Base-by-base conservation (phyloP, 2,797 vertebrate genomes). In the Peromyscus eremicus region DNA sequence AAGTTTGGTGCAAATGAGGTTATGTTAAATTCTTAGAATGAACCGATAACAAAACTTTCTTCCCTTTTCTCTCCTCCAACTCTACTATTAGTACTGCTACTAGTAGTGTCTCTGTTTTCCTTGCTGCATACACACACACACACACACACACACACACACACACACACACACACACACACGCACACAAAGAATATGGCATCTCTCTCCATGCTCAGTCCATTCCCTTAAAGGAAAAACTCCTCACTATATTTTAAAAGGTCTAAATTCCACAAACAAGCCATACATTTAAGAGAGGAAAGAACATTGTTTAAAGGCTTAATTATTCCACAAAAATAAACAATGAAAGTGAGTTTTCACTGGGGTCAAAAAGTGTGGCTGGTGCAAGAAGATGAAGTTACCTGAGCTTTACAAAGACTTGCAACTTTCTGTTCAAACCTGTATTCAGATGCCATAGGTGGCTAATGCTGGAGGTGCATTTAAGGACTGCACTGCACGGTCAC, bases 161-260 rank as follows among this genome's bases (percentile, higher is more conserved):
- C 49, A 52, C 12, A 52, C 49, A 52, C 49, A 52, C 49, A 52
- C 49, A 46, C 43, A 46, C 46, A 52, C 11, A 52, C 1, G n/a
- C n/a, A n/a, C n/a, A n/a, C n/a, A 12, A 12, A 49, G 49, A 70
- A 93, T 60, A 81, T 93, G 87, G 10, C 19, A 43, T 71, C 23
- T 57, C 40, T 88, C 8, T 70, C 70, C 25, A 49, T 84, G 10
- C n/a, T 32, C 13, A 62, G 27, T 21, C 29, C 16, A 60, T 62
- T 88, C 12, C 34, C 29, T 27, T 57, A 79, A 93, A 89, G 34
- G 73, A 23, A 89, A 71, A 34, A 52, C 64, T 89, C 23, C 5
- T 86, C 66, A 55, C 75, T 80, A 64, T 64, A 70, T 84, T 93
- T 94, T 60, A 52, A 70, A 90, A 82, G 12, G 10, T 62, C 70